These are phyloP conservation scores for Monoplex corrugatus DNA, from an alignment of 2,888 invertebrate genomes.

Conservation along the genomic window DNA sequence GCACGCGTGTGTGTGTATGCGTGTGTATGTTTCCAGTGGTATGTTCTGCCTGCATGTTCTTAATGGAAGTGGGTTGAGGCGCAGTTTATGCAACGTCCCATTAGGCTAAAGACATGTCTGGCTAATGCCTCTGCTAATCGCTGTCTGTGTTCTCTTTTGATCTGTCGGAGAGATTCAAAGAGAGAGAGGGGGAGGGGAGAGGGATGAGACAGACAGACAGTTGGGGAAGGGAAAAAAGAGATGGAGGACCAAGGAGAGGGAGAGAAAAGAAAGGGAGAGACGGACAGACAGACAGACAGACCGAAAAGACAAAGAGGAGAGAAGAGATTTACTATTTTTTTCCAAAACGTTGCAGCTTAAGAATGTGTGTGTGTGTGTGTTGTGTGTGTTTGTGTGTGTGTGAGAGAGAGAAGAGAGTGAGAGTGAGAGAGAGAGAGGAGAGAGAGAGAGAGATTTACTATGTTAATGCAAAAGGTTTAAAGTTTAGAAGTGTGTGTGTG, in stretches of 20 bases:
- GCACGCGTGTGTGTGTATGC: too few relatives aligned
- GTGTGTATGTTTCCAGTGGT: too few relatives aligned
- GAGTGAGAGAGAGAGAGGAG: background rate
- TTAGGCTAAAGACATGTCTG: too few relatives aligned
- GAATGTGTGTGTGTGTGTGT: too few relatives aligned
- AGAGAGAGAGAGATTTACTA: background rate
- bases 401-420: background rate
- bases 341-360: too few relatives aligned
- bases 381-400: too few relatives aligned
- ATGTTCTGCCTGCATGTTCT: too few relatives aligned
- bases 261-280: constrained; percentile 38
- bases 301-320: background rate
- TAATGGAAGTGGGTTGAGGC: too few relatives aligned
- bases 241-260: background rate
- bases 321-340: background rate
- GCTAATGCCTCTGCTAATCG: too few relatives aligned
- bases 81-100: too few relatives aligned
- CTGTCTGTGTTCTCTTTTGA: background rate
- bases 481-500: too few relatives aligned
- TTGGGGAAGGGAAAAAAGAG: background rate
- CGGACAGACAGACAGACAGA: constrained; percentile 41
- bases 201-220: background rate
- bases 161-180: background rate
- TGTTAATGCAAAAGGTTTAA: too few relatives aligned
- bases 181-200: background rate